A percentile compares a stretch with the other conserved stretches of the same genome.
Conservation (phyloP, 92 coral and sea anemone genomes). For the Palythoa grandiflora region DNA sequence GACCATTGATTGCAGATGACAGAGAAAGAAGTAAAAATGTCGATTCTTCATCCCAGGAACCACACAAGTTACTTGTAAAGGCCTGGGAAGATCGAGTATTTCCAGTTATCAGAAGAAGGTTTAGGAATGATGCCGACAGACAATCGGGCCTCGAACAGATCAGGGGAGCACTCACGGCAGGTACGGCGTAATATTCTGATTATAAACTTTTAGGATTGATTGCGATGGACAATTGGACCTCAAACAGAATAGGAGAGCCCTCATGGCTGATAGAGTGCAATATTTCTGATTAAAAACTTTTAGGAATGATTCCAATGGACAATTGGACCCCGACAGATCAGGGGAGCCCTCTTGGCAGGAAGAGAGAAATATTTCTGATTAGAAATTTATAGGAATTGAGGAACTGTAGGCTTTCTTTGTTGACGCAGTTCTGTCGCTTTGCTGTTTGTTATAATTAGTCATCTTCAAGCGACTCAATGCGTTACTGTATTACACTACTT, state of each 20-base stretch:
- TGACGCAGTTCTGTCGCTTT: too few relatives aligned
- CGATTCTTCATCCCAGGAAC: conserved; percentile 73
- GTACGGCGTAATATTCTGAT: conserved; percentile 43
- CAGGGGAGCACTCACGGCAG: conserved; percentile 93
- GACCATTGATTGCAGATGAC: conserved; percentile 72
- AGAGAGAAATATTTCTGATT: background rate
- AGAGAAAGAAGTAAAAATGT: conserved; percentile 51
- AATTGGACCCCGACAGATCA: too few relatives aligned
- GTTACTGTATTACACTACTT: too few relatives aligned
- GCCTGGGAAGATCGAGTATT: conserved; percentile 99
- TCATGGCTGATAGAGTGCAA: conserved; percentile 77
- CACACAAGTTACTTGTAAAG: conserved; percentile 85
- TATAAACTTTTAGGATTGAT: conserved; percentile 71
- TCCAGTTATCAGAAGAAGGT: conserved; percentile 94
- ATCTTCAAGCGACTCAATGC: too few relatives aligned
- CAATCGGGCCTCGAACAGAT: conserved; percentile 97
- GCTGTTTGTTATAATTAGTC: too few relatives aligned
- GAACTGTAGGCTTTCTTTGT: too few relatives aligned
- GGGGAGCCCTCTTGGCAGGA: conserved; percentile 69
- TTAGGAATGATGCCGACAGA: conserved; percentile 91
- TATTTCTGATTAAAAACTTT: background rate
- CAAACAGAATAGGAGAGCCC: conserved; percentile 95
- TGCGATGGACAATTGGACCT: conserved; percentile 92
- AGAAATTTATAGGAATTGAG: too few relatives aligned
- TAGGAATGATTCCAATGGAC: too few relatives aligned